Evolutionary conservation across 2,113 vertebrate genomes (phyloP).

Genomic region (Sander vitreus): DNA sequence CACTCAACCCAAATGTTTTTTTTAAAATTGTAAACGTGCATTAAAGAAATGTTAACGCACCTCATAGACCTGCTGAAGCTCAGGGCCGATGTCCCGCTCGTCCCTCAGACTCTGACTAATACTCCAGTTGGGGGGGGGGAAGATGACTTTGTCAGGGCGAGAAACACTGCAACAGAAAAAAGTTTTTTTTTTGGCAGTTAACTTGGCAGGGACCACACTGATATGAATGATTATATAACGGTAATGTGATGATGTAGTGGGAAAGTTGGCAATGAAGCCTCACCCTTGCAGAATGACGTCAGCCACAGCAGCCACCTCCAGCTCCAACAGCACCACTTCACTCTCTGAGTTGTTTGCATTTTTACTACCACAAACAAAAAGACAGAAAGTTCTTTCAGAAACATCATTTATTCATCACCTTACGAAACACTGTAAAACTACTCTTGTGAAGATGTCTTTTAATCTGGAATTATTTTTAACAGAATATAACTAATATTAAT

Average conservation of each 20-base stretch:
- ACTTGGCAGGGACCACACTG: not conserved
- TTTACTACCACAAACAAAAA: constrained; percentile 81
- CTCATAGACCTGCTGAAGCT: constrained; percentile 89
- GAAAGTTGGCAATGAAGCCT: constrained; percentile 53
- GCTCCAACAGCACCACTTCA: constrained; percentile 79
- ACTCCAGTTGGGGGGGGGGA: constrained; percentile 84
- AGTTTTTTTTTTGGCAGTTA: not conserved
- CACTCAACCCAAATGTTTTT: not conserved
- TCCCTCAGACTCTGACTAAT: constrained; percentile 67
- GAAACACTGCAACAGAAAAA: constrained; percentile 81
- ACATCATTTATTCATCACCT: not conserved
- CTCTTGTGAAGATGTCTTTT: not conserved
- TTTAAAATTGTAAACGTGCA: not conserved
- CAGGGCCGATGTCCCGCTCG: constrained; percentile 86
- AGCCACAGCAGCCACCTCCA: constrained; percentile 85
- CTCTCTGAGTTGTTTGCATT: constrained; percentile 91
- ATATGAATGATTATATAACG: not conserved
- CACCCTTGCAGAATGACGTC: constrained; percentile 87
- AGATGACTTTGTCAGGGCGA: constrained; percentile 85
- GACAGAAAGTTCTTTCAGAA: not conserved
- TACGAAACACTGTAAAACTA: not conserved
- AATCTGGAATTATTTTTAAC: not conserved
- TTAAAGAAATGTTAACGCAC: constrained; percentile 56
- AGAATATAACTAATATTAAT: not conserved
- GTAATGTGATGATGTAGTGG: not conserved